Evolutionary conservation across 1,140 invertebrate genomes (phyloP), one percentile per base, ranked within the genome.

Genomic region (Aphidius gifuensis): DNA sequence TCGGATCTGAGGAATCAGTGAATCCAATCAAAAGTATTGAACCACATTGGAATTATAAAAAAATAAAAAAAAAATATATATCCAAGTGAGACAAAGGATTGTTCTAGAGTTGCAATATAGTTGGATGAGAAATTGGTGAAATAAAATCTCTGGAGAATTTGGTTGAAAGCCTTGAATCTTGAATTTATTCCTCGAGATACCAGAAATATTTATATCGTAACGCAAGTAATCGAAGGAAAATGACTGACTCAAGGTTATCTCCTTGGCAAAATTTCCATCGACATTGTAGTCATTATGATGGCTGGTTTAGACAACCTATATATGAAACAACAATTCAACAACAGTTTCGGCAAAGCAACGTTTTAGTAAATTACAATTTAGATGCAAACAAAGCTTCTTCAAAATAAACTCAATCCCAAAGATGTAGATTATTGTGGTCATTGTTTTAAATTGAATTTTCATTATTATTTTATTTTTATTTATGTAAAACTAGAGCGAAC

Each of bases 351-450:
- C 58, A 48, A 58, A 39, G 8, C 43, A 39, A 49, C 39, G 55
- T 40, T 42, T 55, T 47, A 47, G 61, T 57, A 58, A 60, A 60
- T 60, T 64, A 58, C 58, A 39, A 62, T 60, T 65, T 58, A 61
- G 32, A 61, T 65, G 59, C 56, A 63, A 66, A 64, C 21, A 44
- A 43, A 53, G 49, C 23, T 3, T 32, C 23, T 32, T 32, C 23
- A 32, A 32, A 32, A 32, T 32, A 32, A 32, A 32, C 1, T 32
- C 23, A 32, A 32, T 32, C 4, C 4, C 2, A 32, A 32, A 32
- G 4, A 32, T 4, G 23, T 32, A 32, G 23, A 32, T 32, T 32
- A 32, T 32, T 32, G 23, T 32, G 23, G 23, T 32, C 23, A 32
- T 32, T 32, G 23, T 32, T 32, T 32, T 32, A 32, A 32, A 32